phyloP scores from a whole-genome alignment of 2,888 invertebrate genomes.

The Platycnemis pennipes region DNA sequence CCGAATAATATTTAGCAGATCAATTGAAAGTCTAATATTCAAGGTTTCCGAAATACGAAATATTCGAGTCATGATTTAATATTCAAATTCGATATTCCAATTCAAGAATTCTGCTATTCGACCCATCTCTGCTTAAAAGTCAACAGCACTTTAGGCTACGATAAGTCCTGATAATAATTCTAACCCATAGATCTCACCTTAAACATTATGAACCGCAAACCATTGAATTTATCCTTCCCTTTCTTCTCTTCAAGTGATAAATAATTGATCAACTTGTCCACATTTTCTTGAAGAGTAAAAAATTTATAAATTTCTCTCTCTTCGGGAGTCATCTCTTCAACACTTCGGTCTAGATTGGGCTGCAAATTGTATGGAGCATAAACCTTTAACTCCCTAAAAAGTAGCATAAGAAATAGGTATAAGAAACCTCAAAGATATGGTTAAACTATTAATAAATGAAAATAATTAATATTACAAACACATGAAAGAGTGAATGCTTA shows the following conservation, averaged over 20 bases:
- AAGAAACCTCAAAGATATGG: neutral
- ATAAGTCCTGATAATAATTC: no score
- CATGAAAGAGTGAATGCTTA: no score
- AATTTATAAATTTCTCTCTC: constrained; percentile 85
- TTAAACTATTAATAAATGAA: no score
- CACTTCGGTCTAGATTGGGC: constrained; percentile 81
- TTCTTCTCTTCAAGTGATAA: constrained; percentile 93
- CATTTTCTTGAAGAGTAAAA: constrained; percentile 84
- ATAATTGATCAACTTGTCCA: constrained; percentile 86
- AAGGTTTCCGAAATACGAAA: no score
- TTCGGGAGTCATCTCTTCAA: constrained; percentile 83
- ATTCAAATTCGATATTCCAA: no score
- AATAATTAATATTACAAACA: constrained; percentile 2
- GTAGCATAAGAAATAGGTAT: neutral
- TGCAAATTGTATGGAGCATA: constrained; percentile 86
- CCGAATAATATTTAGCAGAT: no score
- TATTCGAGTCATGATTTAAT: no score
- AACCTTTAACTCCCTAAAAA: constrained; percentile 81
- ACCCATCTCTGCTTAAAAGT: no score
- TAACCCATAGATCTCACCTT: constrained; percentile 86
- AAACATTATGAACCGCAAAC: constrained; percentile 85
- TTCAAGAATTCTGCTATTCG: no score
- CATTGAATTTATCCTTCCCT: constrained; percentile 90
- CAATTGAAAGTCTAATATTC: no score
- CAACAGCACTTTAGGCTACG: no score